Evolutionary conservation across 2,888 invertebrate species (phyloP).

Genomic region (Caenorhabditis macrosperma): DNA sequence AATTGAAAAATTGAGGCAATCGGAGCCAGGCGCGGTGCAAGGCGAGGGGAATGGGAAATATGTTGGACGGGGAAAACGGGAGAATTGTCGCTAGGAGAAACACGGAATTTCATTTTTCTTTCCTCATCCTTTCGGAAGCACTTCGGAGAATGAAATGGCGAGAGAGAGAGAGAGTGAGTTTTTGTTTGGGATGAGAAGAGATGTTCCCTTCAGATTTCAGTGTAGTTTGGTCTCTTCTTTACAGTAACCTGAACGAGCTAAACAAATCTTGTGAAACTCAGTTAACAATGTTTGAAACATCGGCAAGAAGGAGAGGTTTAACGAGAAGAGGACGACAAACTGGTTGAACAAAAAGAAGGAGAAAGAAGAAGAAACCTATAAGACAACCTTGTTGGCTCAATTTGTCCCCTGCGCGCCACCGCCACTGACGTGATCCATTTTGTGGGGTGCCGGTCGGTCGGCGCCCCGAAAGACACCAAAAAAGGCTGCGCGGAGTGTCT

Average conservation of each 20-base stretch:
- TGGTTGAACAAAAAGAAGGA: slow-evolving; percentile 31
- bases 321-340: slow-evolving; percentile 33
- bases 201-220: neutral
- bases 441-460: slow-evolving; percentile 1
- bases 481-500: slow-evolving; percentile 23
- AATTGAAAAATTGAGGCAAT: slow-evolving; percentile 14
- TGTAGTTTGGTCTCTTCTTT: neutral
- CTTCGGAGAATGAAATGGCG: too few relatives aligned
- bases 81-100: slow-evolving; percentile 33
- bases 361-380: slow-evolving; percentile 43
- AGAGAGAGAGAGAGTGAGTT: too few relatives aligned
- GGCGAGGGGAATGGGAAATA: neutral
- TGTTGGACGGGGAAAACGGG: neutral
- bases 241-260: slow-evolving; percentile 4
- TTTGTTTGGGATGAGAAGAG: neutral
- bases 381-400: slow-evolving; percentile 51
- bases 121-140: slow-evolving; percentile 2
- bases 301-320: slow-evolving; percentile 23
- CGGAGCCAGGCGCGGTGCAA: neutral
- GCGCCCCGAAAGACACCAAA: neutral
- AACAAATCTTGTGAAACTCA: slow-evolving; percentile 37
- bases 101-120: slow-evolving; percentile 2
- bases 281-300: slow-evolving; percentile 42
- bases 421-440: slow-evolving; percentile 45
- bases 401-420: slow-evolving; percentile 8